phyloP scores from a whole-genome alignment of 37 sponge, comb jelly and placozoan species.

The Aplysina aerophoba region DNA sequence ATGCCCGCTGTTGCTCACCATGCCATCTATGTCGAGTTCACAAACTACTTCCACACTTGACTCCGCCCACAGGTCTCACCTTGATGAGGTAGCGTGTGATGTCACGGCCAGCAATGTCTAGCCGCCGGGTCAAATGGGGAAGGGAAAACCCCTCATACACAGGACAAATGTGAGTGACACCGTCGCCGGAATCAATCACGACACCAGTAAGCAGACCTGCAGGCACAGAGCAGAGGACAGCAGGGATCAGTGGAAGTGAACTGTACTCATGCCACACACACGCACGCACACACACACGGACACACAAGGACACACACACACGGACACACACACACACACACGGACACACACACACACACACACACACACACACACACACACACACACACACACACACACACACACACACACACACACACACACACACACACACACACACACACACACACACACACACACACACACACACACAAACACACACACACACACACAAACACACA shows the following conservation, averaged over 20 bases:
- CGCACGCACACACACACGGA: too few species aligned
- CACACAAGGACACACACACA: too few species aligned
- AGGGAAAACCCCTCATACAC: conserved; percentile 98
- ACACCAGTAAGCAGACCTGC: conserved; percentile 95
- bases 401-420: too few species aligned
- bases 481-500: not conserved
- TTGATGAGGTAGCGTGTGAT: conserved; percentile 98
- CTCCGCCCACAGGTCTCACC: conserved; percentile 16
- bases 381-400: too few species aligned
- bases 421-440: not conserved
- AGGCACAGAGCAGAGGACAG: not conserved
- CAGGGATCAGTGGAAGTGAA: too few species aligned
- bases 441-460: not conserved
- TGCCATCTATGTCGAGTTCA: too few species aligned
- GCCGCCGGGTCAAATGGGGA: conserved; percentile 92
- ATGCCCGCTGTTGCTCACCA: too few species aligned
- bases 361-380: too few species aligned
- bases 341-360: too few species aligned
- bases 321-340: too few species aligned
- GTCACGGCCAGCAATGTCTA: conserved; percentile 98
- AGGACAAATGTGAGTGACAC: conserved; percentile 98
- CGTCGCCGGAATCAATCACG: conserved; percentile 98
- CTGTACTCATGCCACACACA: too few species aligned
- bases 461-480: conserved; percentile 13
- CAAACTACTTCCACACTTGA: not conserved